Evolutionary conservation across 2,113 vertebrate genomes (phyloP).

Genomic region (Donacobius atricapilla): DNA sequence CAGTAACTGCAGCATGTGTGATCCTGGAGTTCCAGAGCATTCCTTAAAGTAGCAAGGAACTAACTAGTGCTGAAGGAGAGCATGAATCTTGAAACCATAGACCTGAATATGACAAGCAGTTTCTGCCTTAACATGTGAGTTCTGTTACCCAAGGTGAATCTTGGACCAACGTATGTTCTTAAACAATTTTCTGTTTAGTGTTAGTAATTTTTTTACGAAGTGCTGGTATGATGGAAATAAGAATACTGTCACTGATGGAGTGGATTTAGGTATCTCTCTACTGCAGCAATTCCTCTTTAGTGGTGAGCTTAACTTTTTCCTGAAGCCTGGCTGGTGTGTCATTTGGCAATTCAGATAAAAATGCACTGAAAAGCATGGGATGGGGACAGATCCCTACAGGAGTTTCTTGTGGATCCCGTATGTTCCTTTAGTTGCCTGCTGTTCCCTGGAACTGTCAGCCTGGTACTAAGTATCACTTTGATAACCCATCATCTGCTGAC

Average conservation of each 20-base stretch:
- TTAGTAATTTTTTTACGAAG: neutral
- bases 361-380: neutral
- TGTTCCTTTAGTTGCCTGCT: neutral
- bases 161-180: neutral
- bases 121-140: neutral
- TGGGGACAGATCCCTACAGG: neutral
- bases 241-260: neutral
- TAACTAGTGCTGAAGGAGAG: slow-evolving; percentile 21
- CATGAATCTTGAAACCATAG: neutral
- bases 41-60: neutral
- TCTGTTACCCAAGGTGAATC: neutral
- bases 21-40: neutral
- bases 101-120: neutral
- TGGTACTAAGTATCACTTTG: neutral
- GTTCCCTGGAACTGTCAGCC: neutral
- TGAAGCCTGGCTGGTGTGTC: neutral
- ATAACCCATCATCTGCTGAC: neutral
- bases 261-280: neutral
- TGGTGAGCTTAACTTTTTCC: neutral
- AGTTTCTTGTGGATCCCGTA: neutral
- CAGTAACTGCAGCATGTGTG: neutral
- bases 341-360: neutral
- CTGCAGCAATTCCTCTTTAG: neutral
- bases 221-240: neutral
- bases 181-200: neutral